Evolutionary conservation across 2,888 invertebrate genomes (phyloP), one percentile per base, ranked within the genome.

Genomic region (Apamea crenata): DNA sequence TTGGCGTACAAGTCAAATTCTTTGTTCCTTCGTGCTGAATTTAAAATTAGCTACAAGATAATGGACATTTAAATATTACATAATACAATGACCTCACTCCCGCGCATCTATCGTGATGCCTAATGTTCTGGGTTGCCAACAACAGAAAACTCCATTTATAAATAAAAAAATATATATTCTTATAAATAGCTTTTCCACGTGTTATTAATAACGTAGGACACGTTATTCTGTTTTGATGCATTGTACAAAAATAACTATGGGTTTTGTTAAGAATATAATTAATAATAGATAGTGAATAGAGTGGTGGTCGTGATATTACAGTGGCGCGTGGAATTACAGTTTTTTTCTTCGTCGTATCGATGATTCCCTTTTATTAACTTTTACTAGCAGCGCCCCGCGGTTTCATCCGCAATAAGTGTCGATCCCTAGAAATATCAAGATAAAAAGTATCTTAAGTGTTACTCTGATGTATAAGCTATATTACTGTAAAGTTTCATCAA

Each of bases 81-180:
- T 83, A 88, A 88, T 66, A 76, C 84, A 83, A 83, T 89, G 90
- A 90, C 88, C 87, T 88, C 90, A 85, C 82, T 82, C 68, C 72
- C 67, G 81, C 87, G 77, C 81, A 74, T 87, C 78, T 68, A 78
- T 77, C 75, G 67, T n/a, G 70, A 16, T 56, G 75, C 63, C 70
- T 83, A 73, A 69, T 65, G 75, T 67, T 75, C 36, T 36, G 76
- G 16, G 84, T 84, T 81, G 74, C 84, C 73, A 84, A 69, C 44
- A 69, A 69, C 44, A 76, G 1, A 29, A 70, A 66, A n/a, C 29
- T 47, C 56, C 12, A 61, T 44, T 40, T 32, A 66, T n/a, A 29
- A 25, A 65, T 12, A 32, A 18, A 63, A 63, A 32, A 63, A 2
- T n/a, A 63, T 36, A 4, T 12, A 3, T 66, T 36, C 5, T 44